phyloP scores from a whole-genome alignment of 2,888 invertebrate genomes.

The Acholoe squamosa region DNA sequence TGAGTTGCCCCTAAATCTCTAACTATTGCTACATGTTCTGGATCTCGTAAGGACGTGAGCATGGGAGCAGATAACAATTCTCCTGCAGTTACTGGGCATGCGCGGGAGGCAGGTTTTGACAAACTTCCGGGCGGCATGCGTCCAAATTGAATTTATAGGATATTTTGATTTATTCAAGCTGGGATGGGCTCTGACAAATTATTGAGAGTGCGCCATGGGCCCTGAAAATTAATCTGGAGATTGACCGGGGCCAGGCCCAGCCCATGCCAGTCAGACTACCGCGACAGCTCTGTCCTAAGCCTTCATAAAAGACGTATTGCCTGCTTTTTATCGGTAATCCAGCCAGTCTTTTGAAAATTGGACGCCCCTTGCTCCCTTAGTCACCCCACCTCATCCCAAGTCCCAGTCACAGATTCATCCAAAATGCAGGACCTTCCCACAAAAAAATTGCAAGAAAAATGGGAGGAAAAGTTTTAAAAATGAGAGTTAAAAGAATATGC shows the following conservation, averaged over 20 bases:
- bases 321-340: neutral
- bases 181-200: constrained; percentile 2
- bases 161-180: constrained; percentile 15
- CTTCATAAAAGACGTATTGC: constrained; percentile 1
- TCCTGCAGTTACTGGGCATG: too few relatives aligned
- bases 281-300: neutral
- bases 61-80: too few relatives aligned
- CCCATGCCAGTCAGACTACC: neutral
- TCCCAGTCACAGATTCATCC: neutral
- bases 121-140: neutral
- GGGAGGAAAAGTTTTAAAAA: neutral
- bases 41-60: too few relatives aligned
- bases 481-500: neutral
- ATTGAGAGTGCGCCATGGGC: neutral
- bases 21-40: too few relatives aligned
- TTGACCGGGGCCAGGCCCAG: neutral
- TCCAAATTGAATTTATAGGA: constrained; percentile 26
- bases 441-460: neutral
- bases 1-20: too few relatives aligned
- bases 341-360: constrained; percentile 13
- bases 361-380: neutral
- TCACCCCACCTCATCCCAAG: neutral
- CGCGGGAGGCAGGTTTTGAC: neutral
- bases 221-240: neutral
- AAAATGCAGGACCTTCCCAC: neutral